Evolutionary conservation across 1,140 invertebrate genomes (phyloP).

Genomic region (Anastrepha obliqua): DNA sequence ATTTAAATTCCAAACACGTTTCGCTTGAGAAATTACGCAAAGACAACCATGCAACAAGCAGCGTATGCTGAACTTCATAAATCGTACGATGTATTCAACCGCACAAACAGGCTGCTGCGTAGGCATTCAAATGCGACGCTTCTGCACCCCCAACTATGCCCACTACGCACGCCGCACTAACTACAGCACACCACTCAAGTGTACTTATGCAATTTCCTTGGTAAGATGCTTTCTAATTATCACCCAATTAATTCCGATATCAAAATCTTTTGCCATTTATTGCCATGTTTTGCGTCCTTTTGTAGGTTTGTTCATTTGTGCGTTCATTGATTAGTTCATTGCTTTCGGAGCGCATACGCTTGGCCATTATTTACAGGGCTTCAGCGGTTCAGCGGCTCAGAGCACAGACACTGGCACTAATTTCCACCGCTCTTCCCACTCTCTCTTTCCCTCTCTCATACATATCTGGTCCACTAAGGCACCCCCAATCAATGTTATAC

Average conservation of each 20-base stretch:
- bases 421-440: background rate
- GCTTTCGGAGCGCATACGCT: constrained; percentile 39
- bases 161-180: background rate
- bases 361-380: constrained; percentile 47
- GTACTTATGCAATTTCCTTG: background rate
- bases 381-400: background rate
- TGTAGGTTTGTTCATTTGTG: background rate
- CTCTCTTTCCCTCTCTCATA: background rate
- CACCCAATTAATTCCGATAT: constrained; percentile 49
- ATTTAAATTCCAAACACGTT: constrained; percentile 16
- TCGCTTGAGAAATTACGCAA: constrained; percentile 30
- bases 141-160: background rate
- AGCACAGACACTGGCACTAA: background rate
- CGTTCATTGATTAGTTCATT: background rate
- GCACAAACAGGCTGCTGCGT: background rate
- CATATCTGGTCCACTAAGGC: background rate
- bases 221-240: constrained; percentile 25
- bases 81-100: background rate
- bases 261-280: constrained; percentile 36
- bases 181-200: too few relatives aligned
- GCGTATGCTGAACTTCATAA: background rate
- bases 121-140: background rate
- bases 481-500: background rate
- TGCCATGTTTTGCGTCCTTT: background rate
- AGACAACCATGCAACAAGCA: background rate